These are phyloP conservation scores for Lepidurus couesii DNA, from an alignment of 1,140 invertebrate species.

Conservation along the genomic window DNA sequence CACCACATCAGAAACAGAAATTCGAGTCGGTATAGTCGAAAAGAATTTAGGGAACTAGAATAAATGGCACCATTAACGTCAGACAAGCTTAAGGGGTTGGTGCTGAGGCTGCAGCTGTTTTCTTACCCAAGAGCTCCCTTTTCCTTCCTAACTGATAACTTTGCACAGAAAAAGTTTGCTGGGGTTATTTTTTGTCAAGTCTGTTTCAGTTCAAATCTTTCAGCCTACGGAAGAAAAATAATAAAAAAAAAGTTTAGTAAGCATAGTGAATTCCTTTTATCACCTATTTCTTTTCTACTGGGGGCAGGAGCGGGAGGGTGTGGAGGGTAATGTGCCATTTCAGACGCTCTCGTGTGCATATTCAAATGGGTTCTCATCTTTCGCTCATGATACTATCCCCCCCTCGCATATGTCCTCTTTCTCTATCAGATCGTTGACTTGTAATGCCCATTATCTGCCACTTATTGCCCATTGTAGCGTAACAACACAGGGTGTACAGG, in stretches of 20 bases:
- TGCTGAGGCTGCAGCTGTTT: conserved; percentile 21
- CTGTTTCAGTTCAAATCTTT: background rate
- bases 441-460: background rate
- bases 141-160: background rate
- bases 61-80: conserved; percentile 22
- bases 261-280: background rate
- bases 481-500: background rate
- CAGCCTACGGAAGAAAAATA: background rate
- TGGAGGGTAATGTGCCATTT: too few relatives aligned
- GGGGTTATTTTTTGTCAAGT: background rate
- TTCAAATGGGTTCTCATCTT: too few relatives aligned
- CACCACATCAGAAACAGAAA: conserved; percentile 6
- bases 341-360: too few relatives aligned
- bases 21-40: conserved; percentile 16
- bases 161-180: background rate
- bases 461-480: conserved; percentile 1
- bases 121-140: conserved; percentile 14
- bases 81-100: conserved; percentile 13
- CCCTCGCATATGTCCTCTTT: background rate
- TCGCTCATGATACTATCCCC: too few relatives aligned
- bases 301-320: too few relatives aligned
- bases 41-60: conserved; percentile 15
- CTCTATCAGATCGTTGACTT: background rate
- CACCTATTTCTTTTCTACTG: conserved; percentile 9
- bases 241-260: background rate